Conservation (phyloP, 1,140 invertebrate genomes). For the Hypothenemus hampei region DNA sequence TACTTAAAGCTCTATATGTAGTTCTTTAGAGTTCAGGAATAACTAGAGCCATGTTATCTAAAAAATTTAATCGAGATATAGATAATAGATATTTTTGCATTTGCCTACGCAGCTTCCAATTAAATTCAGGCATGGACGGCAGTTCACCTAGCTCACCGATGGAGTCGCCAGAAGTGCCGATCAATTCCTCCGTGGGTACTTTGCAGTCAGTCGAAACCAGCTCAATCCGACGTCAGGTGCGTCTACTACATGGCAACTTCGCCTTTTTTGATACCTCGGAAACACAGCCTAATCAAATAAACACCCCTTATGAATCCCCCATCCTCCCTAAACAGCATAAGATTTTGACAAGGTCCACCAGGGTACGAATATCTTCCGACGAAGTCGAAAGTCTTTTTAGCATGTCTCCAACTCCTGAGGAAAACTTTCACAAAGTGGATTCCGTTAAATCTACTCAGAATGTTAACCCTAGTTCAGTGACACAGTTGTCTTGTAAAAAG, state of each 20-base stretch:
- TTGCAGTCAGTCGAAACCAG: slow-evolving; percentile 56
- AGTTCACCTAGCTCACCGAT: slow-evolving; percentile 66
- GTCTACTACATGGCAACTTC: slow-evolving; percentile 39
- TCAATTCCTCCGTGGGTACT: slow-evolving; percentile 57
- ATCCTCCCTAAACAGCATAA: slow-evolving; percentile 20
- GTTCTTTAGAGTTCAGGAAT: too few species aligned
- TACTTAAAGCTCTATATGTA: too few species aligned
- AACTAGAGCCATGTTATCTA: too few species aligned
- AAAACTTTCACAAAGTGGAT: too few species aligned
- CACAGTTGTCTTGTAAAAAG: not conserved
- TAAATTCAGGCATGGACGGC: slow-evolving; percentile 43
- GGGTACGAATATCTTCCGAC: slow-evolving; percentile 16
- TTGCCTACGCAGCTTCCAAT: slow-evolving; percentile 42
- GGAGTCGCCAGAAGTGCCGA: slow-evolving; percentile 59
- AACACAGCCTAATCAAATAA: slow-evolving; percentile 12
- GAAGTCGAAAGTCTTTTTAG: slow-evolving; percentile 10
- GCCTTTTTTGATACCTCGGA: slow-evolving; percentile 23
- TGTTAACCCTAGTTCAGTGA: slow-evolving; percentile 1
- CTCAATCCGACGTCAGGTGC: slow-evolving; percentile 50
- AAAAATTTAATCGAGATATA: too few species aligned
- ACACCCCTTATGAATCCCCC: slow-evolving; percentile 24
- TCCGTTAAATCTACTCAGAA: slow-evolving; percentile 21
- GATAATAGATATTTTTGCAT: slow-evolving; percentile 4
- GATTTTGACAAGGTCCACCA: slow-evolving; percentile 6
- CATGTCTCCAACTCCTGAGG: not conserved